A percentile compares a stretch with the other conserved stretches of the same genome.
Evolutionary conservation across 2,888 invertebrate genomes (phyloP).

Genomic region (Anoncus sp.): DNA sequence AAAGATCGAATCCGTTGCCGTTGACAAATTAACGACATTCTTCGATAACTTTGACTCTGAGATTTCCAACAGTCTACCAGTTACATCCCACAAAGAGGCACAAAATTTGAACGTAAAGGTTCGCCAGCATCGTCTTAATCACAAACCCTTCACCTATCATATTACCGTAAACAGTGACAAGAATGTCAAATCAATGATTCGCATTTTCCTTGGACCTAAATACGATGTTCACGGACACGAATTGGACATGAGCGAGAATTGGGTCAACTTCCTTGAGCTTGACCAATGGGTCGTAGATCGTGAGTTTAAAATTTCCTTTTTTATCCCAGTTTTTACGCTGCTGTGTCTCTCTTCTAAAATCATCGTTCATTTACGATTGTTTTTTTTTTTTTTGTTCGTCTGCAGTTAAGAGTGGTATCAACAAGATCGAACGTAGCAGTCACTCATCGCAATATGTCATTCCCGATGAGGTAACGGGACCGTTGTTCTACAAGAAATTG

Average conservation of each 20-base stretch:
- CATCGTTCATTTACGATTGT: too few relatives aligned
- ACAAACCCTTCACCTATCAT: constrained; percentile 87
- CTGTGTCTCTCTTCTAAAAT: too few relatives aligned
- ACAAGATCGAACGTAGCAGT: constrained; percentile 79
- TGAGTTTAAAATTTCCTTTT: constrained; percentile 63
- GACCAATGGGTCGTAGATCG: constrained; percentile 82
- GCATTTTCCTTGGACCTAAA: constrained; percentile 89
- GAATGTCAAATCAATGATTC: constrained; percentile 85
- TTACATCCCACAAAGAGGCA: constrained; percentile 81
- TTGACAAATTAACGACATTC: constrained; percentile 88
- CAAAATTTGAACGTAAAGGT: constrained; percentile 84
- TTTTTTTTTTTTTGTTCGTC: constrained; percentile 15
- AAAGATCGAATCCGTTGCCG: constrained; percentile 86
- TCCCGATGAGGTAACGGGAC: constrained; percentile 80
- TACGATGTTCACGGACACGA: constrained; percentile 86
- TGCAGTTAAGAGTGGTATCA: constrained; percentile 80
- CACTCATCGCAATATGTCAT: constrained; percentile 69
- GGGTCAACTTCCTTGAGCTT: constrained; percentile 86
- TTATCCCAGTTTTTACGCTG: too few relatives aligned
- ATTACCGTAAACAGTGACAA: constrained; percentile 87
- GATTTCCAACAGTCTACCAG: constrained; percentile 84
- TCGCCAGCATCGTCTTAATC: constrained; percentile 88
- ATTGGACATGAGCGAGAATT: constrained; percentile 85
- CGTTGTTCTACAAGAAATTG: constrained; percentile 82
- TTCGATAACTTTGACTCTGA: constrained; percentile 88